Evolutionary conservation across 2,888 invertebrate genomes (phyloP), one percentile per base, ranked within the genome.

Genomic region (Hanleya hanleyi): DNA sequence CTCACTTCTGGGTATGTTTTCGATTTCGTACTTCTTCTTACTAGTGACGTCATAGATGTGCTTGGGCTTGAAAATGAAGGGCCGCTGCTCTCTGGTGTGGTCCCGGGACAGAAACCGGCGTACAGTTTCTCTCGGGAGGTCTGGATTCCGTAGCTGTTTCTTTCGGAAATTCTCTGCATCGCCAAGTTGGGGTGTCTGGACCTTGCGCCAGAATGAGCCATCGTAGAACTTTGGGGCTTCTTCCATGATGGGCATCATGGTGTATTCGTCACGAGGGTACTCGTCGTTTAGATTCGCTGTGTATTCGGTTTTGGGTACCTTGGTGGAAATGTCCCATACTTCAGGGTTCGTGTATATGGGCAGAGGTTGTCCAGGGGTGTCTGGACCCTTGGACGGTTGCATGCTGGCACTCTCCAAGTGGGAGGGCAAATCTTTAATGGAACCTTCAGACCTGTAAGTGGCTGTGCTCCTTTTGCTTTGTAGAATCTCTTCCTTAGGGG

Each of bases 191-290:
- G 36, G 64, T 5, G 64, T 32, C 26, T 33, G 47, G 18, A 49
- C 32, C 29, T 29, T 57, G 12, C 9, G 22, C 57, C 57, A 57
- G 57, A 57, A 57, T 18, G 29, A 57, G 6, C 87, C 87, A 67
- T 85, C 84, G 76, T 75, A 87, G 72, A 80, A 86, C 69, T 83
- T 86, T 12, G 83, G 82, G 18, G 79, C 82, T 3, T 79, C 79
- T 65, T 83, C 80, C 0, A 77, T 74, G 32, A 75, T 75, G 0
- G 88, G 88, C 84, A 87, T 83, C 79, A 84, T 84, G 7, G 89
- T 89, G 73, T 82, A 90, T 50, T 84, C 84, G 78, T 90, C 89
- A 15, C 89, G 74, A 0, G 90, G 90, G 69, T 87, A 90, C 49
- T 87, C 84, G 74, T 90, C 90, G 7, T 75, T 77, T 15, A 90